Base-by-base conservation (phyloP, 2,888 invertebrate species). In the Lepidocyrtoides sp. region DNA sequence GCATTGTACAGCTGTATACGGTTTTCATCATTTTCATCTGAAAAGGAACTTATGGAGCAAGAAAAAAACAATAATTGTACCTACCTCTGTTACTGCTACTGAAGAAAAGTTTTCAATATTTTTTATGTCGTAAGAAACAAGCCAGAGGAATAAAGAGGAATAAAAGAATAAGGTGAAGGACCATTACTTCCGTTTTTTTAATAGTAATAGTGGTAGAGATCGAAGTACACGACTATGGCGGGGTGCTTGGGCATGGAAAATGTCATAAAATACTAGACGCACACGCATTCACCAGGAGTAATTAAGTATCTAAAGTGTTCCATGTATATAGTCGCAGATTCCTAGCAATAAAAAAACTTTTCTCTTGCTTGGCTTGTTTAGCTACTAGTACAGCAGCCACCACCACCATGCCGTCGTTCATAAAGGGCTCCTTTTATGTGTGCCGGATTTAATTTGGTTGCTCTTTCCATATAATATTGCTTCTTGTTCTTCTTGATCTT, bases 221-320 rank as follows among this genome's bases (percentile, higher is more conserved):
- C n/a, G n/a, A n/a, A n/a, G n/a, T n/a, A n/a, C n/a, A n/a, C n/a
- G n/a, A n/a, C n/a, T n/a, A n/a, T n/a, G n/a, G n/a, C n/a, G 48
- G 7, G 12, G 2, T 4, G 48, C 10, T 12, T 48, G 48, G 10
- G 48, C 48, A 12, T 8, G 48, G 48, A 8, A 57, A 41, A 44
- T 51, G 36, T 57, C 81, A 81, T 81, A 81, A 81, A 81, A 75
- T 44, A 36, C 44, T 36, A 3, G 7, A 48, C 48, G 48, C 48
- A 48, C 48, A 48, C 48, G 14, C 14, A 48, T 8, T 5, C 36
- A 8, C 8, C 17, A 54, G 57, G 57, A 81, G 81, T 81, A 81
- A 81, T 81, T 81, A 81, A 81, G 81, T 57, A 81, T 81, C 81
- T 57, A 75, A 79, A 81, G 81, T 81, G 81, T 29, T 81, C 57